Percentiles rank a stretch among this genome's conserved stretches.
Evolutionary conservation across 2,888 invertebrate species (phyloP).

Genomic region (Eurytoma adleriae): DNA sequence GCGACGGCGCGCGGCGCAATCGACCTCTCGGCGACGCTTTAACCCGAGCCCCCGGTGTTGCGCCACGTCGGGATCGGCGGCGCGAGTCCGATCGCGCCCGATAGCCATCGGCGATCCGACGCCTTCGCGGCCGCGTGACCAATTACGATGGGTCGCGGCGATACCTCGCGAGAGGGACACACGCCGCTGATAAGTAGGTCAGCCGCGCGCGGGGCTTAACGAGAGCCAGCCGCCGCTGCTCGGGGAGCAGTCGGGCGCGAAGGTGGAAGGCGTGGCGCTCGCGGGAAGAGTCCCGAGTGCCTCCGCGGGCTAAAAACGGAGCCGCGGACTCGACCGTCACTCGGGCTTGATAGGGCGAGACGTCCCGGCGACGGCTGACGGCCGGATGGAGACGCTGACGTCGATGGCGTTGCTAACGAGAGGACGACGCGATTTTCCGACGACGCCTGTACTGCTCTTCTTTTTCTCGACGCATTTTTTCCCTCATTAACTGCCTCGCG

Average conservation of each 20-base stretch:
- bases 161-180: slow-evolving; percentile 1
- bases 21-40: no score
- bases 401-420: slow-evolving; percentile 50
- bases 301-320: background rate
- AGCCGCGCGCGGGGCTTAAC: background rate
- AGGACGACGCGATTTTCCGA: background rate
- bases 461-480: no score
- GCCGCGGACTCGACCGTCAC: background rate
- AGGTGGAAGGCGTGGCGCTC: slow-evolving; percentile 61
- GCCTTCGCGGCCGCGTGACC: slow-evolving; percentile 30
- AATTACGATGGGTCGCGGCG: slow-evolving; percentile 48
- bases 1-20: no score
- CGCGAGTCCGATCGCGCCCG: background rate
- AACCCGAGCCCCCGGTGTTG: no score
- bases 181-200: background rate
- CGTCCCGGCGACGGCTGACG: background rate
- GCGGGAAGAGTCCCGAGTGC: no score
- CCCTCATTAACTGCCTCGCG: no score
- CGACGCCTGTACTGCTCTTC: no score
- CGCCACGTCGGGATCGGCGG: no score
- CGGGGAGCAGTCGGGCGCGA: slow-evolving; percentile 60
- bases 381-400: slow-evolving; percentile 16
- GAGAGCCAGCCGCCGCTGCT: background rate
- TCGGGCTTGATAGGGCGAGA: background rate
- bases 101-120: no score